phyloP scores from a whole-genome alignment of 2,888 invertebrate species.

The Leucozona laternaria region DNA sequence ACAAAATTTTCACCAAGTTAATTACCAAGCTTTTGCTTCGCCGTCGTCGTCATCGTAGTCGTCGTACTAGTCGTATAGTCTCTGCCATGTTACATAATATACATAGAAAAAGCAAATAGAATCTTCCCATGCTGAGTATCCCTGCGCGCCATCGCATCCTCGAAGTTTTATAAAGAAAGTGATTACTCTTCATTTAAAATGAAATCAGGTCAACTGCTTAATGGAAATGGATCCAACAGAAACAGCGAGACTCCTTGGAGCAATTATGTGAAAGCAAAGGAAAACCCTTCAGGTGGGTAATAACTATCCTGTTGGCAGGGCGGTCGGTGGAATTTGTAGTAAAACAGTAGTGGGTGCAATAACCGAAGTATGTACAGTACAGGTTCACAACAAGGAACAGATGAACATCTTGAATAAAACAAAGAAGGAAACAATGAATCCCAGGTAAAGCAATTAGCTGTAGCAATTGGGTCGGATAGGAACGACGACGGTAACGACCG shows the following conservation, averaged over 20 bases:
- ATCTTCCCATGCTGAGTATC: constrained; percentile 32
- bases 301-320: constrained; percentile 18
- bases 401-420: constrained; percentile 46
- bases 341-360: constrained; percentile 59
- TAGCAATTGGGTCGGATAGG: constrained; percentile 56
- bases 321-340: constrained; percentile 34
- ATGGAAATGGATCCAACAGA: constrained; percentile 35
- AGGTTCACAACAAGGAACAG: constrained; percentile 38
- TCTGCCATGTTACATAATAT: not conserved
- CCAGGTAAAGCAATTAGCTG: constrained; percentile 70
- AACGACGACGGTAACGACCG: not conserved
- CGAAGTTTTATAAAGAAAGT: constrained; percentile 44
- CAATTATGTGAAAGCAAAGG: constrained; percentile 27
- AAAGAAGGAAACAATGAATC: not conserved
- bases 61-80: not conserved
- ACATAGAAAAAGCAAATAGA: not conserved
- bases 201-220: constrained; percentile 70
- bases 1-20: constrained; percentile 52
- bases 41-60: too few species aligned
- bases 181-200: constrained; percentile 71
- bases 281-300: constrained; percentile 58
- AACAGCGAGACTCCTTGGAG: constrained; percentile 34
- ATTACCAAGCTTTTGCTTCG: constrained; percentile 46
- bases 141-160: constrained; percentile 33
- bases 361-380: constrained; percentile 58